Evolutionary conservation across 2,888 invertebrate genomes (phyloP), one percentile per base, ranked within the genome.

Genomic region (Orchesella flavescens): DNA sequence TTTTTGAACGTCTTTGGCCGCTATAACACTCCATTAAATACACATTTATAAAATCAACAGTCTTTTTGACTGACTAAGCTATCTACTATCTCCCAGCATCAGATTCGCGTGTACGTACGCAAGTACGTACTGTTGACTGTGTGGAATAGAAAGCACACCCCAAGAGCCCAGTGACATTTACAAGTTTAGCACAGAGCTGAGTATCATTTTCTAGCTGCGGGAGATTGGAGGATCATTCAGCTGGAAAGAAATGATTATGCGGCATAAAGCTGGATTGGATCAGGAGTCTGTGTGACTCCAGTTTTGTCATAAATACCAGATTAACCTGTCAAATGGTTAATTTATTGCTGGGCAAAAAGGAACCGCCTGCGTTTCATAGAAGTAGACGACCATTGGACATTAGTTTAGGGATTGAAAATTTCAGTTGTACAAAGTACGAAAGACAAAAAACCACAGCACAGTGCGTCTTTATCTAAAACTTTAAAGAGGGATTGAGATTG

Each of bases 301-400:
- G 81, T 72, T 78, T 69, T 85, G 82, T 86, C 86, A 86, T 86
- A 86, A 86, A 86, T 85, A 86, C 82, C 79, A 86, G 86, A 86
- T 86, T 86, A 86, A 85, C 85, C 86, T 86, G 86, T 85, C 86
- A 86, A 84, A 86, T 76, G 80, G 73, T 80, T 84, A 86, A 86
- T 86, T 84, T 86, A 86, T 86, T 82, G 79, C 85, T 59, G 75
- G 78, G 75, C 71, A 73, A 78, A 83, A 84, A 74, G 71, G 79
- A 77, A 83, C 81, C 81, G 68, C 80, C 79, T 74, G 84, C 53
- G 15, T 43, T 63, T 43, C 61, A 12, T 43, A 34, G 61, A 72
- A 53, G n/a, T 43, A 34, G 61, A 72, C 24, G n/a, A 49, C 2
- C n/a, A 49, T 49, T 15, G 49, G 23, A n/a, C n/a, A 15, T 53